phyloP scores from a whole-genome alignment of 2,888 invertebrate genomes.

The Parnassius orleans region DNA sequence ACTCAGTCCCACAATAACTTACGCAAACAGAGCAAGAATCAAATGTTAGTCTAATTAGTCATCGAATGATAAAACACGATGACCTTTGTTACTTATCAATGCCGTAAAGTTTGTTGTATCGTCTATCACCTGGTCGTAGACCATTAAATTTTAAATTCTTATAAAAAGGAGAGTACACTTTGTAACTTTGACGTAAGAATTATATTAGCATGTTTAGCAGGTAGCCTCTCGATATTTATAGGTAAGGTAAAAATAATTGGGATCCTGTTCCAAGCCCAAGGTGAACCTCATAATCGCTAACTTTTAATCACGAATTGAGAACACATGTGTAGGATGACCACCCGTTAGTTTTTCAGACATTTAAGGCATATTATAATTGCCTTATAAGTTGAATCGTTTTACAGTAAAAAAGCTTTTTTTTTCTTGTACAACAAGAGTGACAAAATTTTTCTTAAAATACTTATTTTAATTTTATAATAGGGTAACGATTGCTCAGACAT shows the following conservation, averaged over 20 bases:
- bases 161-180: neutral
- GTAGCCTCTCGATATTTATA: constrained; percentile 26
- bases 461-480: no score
- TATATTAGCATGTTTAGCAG: constrained; percentile 26
- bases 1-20: neutral
- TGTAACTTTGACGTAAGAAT: constrained; percentile 4
- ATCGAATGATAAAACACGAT: neutral
- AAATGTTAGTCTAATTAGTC: neutral
- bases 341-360: neutral
- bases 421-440: no score
- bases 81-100: constrained; percentile 27
- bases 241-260: constrained; percentile 40
- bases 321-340: constrained; percentile 31
- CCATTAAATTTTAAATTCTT: neutral
- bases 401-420: no score
- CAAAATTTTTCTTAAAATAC: no score
- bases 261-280: constrained; percentile 54
- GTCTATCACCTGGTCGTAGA: constrained; percentile 10
- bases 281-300: constrained; percentile 43
- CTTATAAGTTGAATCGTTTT: neutral
- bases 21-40: no score
- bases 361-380: neutral
- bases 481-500: no score
- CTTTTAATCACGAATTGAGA: constrained; percentile 41
- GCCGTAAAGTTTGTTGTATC: constrained; percentile 16